These are phyloP conservation scores for Probaryconus sp. DNA, from an alignment of 1,140 invertebrate species.

Conservation along the genomic window DNA sequence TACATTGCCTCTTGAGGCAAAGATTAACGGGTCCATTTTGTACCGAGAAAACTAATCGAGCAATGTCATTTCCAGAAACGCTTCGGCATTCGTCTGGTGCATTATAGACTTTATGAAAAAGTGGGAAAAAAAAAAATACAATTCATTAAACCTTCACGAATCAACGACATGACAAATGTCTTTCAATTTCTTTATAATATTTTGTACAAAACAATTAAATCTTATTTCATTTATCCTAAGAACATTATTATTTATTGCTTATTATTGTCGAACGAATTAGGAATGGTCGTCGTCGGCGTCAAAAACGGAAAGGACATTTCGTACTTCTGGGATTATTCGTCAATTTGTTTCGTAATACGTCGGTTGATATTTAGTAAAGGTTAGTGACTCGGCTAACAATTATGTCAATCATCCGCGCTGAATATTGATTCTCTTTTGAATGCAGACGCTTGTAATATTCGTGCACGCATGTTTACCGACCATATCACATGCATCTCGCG, in stretches of 20 bases:
- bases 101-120: conserved; percentile 41
- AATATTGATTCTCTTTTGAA: conserved; percentile 60
- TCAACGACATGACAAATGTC: neutral
- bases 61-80: conserved; percentile 48
- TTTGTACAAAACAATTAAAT: too few species aligned
- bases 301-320: too few species aligned
- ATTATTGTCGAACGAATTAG: too few species aligned
- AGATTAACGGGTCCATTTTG: conserved; percentile 55
- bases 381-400: conserved; percentile 40
- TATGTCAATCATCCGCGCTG: conserved; percentile 54
- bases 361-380: conserved; percentile 2
- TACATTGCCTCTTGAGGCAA: conserved; percentile 56
- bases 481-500: conserved; percentile 34
- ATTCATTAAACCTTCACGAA: neutral
- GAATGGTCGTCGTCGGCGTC: too few species aligned
- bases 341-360: neutral
- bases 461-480: conserved; percentile 36
- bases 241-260: too few species aligned
- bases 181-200: too few species aligned
- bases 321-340: too few species aligned
- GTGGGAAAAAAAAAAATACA: conserved; percentile 7
- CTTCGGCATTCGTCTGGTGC: conserved; percentile 22
- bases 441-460: conserved; percentile 55
- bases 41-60: conserved; percentile 49
- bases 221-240: too few species aligned